Conservation (phyloP, 1,140 invertebrate species). For the Drosophila persimilis region DNA sequence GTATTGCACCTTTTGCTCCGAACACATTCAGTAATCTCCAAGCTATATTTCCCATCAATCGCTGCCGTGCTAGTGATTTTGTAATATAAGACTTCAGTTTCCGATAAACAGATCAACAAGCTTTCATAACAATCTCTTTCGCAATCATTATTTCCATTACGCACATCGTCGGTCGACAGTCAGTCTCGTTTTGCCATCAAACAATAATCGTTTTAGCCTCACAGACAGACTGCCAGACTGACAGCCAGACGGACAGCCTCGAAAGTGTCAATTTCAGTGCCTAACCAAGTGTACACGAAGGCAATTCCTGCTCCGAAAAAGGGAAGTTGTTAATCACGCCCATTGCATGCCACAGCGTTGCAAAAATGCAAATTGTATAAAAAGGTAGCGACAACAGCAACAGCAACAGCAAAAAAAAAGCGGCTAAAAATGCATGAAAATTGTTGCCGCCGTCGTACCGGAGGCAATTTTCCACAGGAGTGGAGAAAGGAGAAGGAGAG, state of each 20-base stretch:
- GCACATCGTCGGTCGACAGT: not conserved
- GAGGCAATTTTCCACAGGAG: slow-evolving; percentile 72
- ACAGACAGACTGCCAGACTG: no score
- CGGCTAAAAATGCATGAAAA: slow-evolving; percentile 58
- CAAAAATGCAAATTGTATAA: slow-evolving; percentile 63
- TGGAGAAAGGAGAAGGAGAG: slow-evolving; percentile 22
- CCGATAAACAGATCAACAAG: not conserved
- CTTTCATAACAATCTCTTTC: slow-evolving; percentile 34
- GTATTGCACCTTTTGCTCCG: no score
- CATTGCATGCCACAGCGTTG: slow-evolving; percentile 51
- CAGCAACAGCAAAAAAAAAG: slow-evolving; percentile 27
- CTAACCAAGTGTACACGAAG: slow-evolving; percentile 40
- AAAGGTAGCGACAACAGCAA: slow-evolving; percentile 20
- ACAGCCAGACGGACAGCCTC: slow-evolving; percentile 6
- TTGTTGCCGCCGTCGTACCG: slow-evolving; percentile 51
- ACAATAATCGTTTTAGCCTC: slow-evolving; percentile 40
- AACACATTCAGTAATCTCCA: no score
- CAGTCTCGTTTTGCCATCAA: slow-evolving; percentile 11
- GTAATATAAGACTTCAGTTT: slow-evolving; percentile 18
- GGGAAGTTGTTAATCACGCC: slow-evolving; percentile 69
- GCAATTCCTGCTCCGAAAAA: slow-evolving; percentile 24
- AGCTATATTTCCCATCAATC: no score
- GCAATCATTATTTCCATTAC: slow-evolving; percentile 37
- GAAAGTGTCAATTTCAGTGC: slow-evolving; percentile 51
- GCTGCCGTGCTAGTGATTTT: not conserved